Evolutionary conservation across 2,888 invertebrate genomes (phyloP), one percentile per base, ranked within the genome.

Genomic region (Synergus japonicus): DNA sequence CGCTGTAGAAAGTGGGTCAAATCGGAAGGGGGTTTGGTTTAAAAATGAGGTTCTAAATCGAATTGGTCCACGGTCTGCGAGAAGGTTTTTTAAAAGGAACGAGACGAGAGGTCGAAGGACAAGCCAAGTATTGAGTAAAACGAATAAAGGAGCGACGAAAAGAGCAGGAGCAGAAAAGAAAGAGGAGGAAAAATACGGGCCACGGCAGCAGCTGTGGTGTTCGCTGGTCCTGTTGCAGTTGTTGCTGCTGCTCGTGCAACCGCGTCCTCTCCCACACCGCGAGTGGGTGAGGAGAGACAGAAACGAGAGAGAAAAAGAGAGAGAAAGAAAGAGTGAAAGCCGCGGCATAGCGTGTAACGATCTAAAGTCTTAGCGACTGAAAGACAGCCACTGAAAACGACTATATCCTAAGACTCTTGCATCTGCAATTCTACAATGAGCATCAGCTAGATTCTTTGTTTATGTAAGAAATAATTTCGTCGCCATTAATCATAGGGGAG

Each of bases 211-310:
- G 22, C 29, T 77, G 63, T 49, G n/a, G 77, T 63, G 64, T 15
- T 46, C n/a, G 9, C 3, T 64, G 65, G 15, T 46, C 13, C 29
- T 43, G 49, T 12, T 37, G 44, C 37, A 37, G 44, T 64, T 65
- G 60, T 76, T 64, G 46, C 43, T 43, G 76, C 54, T 46, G 76
- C 78, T 77, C 41, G 43, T 64, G 44, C 64, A 18, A 73, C 64
- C 29, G 49, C 79, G 78, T 60, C 58, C 58, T 58, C 58, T 22
- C 22, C 58, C 58, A 60, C 22, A 77, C 29, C 15, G 49, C 79
- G 77, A 79, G 80, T 79, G 73, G 80, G 73, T 66, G 79, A 77
- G 66, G 58, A 76, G 78, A 76, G 79, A 78, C 78, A 80, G 44
- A 22, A 46, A 67, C 46, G 46, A 44, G 67, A 49, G 44, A 49